phyloP scores from a whole-genome alignment of 2,888 invertebrate genomes.

The Amiota mariae region DNA sequence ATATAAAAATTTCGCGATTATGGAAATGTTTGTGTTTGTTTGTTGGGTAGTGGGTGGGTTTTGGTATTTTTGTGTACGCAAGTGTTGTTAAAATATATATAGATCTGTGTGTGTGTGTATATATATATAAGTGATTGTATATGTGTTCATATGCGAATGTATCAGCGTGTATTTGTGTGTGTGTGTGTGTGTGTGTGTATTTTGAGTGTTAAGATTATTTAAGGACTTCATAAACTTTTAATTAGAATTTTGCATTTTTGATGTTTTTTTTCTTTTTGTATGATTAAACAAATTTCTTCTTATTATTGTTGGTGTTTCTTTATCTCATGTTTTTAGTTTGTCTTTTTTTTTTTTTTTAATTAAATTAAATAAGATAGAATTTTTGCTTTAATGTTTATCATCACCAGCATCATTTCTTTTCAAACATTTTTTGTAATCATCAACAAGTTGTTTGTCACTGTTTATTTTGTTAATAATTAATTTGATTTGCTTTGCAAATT shows the following conservation, averaged over 20 bases:
- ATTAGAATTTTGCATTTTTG: background rate
- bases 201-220: background rate
- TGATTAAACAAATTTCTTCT: background rate
- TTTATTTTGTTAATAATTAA: too few relatives aligned
- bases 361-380: constrained; percentile 14
- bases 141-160: constrained; percentile 9
- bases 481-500: background rate
- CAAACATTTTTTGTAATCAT: too few relatives aligned
- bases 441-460: too few relatives aligned
- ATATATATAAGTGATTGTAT: too few relatives aligned
- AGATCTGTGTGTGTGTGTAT: background rate
- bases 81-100: too few relatives aligned
- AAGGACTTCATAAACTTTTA: background rate
- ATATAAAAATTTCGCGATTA: background rate
- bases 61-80: background rate
- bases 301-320: constrained; percentile 2
- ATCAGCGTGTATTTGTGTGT: background rate
- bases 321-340: background rate
- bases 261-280: background rate
- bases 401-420: too few relatives aligned
- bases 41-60: background rate
- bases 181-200: constrained; percentile 1
- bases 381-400: too few relatives aligned
- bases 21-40: constrained; percentile 1
- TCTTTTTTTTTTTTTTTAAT: too few relatives aligned